Percentiles rank a stretch among this genome's conserved stretches.
These are phyloP conservation scores for Copidosoma floridanum DNA, from an alignment of 1,140 invertebrate genomes.

Conservation along the genomic window DNA sequence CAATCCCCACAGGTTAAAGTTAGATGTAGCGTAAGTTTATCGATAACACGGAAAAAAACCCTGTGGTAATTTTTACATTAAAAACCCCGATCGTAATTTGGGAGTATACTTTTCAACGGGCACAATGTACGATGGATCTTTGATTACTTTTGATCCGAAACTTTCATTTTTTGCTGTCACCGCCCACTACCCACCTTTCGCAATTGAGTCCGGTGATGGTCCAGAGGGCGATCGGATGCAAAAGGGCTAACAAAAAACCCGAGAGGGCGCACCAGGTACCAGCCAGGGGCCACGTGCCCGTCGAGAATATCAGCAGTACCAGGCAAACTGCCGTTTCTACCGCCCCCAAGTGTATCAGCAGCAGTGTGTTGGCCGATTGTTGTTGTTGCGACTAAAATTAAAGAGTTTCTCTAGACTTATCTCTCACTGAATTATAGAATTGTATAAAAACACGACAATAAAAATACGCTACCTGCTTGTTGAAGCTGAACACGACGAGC, in stretches of 20 bases:
- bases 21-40: too few relatives aligned
- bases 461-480: slow-evolving; percentile 42
- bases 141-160: too few relatives aligned
- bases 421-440: neutral
- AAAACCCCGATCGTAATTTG: too few relatives aligned
- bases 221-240: slow-evolving; percentile 75
- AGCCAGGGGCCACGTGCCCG: slow-evolving; percentile 52
- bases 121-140: too few relatives aligned
- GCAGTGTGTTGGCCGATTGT: slow-evolving; percentile 66
- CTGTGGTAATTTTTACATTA: too few relatives aligned
- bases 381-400: slow-evolving; percentile 48
- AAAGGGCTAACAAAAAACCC: slow-evolving; percentile 66
- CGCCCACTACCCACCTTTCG: slow-evolving; percentile 61
- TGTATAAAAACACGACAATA: neutral
- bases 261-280: slow-evolving; percentile 62
- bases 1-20: too few relatives aligned
- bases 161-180: neutral
- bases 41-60: too few relatives aligned
- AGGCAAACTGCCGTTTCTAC: slow-evolving; percentile 68
- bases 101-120: too few relatives aligned
- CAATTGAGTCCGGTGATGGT: slow-evolving; percentile 77
- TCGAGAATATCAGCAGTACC: slow-evolving; percentile 59
- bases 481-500: slow-evolving; percentile 55
- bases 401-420: neutral
- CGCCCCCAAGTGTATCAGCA: slow-evolving; percentile 69